Evolutionary conservation across 1,140 invertebrate species (phyloP), one percentile per base, ranked within the genome.

Genomic region (Halictus rubicundus): DNA sequence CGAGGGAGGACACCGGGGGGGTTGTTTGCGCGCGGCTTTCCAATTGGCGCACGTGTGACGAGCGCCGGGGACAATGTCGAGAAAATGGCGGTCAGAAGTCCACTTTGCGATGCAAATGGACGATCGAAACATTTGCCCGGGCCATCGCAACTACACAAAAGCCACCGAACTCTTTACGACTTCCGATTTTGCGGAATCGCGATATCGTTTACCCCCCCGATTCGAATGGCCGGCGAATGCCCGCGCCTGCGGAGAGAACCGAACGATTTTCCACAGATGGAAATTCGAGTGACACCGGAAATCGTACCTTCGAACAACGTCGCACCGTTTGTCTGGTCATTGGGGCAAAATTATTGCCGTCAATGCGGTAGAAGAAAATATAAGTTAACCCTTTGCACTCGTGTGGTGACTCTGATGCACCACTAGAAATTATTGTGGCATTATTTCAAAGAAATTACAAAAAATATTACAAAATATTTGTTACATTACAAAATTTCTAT

Each of bases 1-100:
- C 7, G 23, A 6, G 25, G 42, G 52, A 9, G 12, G 10, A 5
- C 19, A 21, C 12, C 4, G 37, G 42, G 37, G 5, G 7, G 10
- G 9, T 21, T 21, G 59, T 37, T 74, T 39, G 21, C 27, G 21
- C 27, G 27, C 39, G 52, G 39, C 19, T 27, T 12, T 27, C 21
- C 8, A 25, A 74, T 54, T 37, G 25, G 42, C 25, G 71, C 72
- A 65, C 72, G 72, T 74, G 72, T 65, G 32, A 65, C 60, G 21
- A n/a, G 21, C 54, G 54, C 7, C 21, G 54, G 54, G 19, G 54
- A 57, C 19, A n/a, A 21, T 57, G 54, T n/a, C 54, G 54, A 57
- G 54, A 57, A 57, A 57, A 57, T 57, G 54, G 54, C 19, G 54
- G 54, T n/a, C 54, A 21, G 21, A 9, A n/a, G 49, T 54, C 49